Percentiles rank a stretch among this genome's conserved stretches.
Evolutionary conservation across 2,113 vertebrate genomes (phyloP).

Genomic region (Pterocles burchelli): DNA sequence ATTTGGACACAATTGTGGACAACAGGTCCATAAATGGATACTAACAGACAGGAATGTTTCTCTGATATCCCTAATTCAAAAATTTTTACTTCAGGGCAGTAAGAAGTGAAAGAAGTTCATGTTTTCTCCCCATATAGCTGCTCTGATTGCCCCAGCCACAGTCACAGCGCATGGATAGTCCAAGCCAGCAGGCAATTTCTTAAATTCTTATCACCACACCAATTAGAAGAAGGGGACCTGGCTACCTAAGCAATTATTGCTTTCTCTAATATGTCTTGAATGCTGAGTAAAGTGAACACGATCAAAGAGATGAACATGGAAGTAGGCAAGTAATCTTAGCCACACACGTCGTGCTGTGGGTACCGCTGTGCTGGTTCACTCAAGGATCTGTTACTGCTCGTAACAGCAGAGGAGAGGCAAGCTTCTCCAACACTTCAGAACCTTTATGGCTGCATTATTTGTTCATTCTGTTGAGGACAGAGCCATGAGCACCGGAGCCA

Average conservation of each 20-base stretch:
- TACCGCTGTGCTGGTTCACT: not conserved
- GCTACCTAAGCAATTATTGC: not conserved
- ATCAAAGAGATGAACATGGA: not conserved
- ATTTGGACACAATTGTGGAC: not conserved
- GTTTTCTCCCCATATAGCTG: not conserved
- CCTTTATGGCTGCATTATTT: not conserved
- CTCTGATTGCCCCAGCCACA: not conserved
- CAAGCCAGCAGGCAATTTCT: not conserved
- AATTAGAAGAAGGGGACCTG: not conserved
- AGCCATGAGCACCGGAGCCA: not conserved
- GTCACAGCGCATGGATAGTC: rapidly evolving
- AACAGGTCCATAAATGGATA: not conserved
- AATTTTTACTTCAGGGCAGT: not conserved
- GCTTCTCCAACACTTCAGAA: not conserved
- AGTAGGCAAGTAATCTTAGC: not conserved
- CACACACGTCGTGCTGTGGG: rapidly evolving
- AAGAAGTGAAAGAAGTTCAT: not conserved
- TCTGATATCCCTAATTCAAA: not conserved
- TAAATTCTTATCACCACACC: not conserved
- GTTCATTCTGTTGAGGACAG: not conserved
- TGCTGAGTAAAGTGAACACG: not conserved
- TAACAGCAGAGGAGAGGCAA: not conserved
- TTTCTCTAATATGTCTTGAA: not conserved
- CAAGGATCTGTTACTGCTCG: not conserved
- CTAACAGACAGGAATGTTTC: not conserved